Conservation (phyloP, 2,113 vertebrate species). For the Neogale vison region DNA sequence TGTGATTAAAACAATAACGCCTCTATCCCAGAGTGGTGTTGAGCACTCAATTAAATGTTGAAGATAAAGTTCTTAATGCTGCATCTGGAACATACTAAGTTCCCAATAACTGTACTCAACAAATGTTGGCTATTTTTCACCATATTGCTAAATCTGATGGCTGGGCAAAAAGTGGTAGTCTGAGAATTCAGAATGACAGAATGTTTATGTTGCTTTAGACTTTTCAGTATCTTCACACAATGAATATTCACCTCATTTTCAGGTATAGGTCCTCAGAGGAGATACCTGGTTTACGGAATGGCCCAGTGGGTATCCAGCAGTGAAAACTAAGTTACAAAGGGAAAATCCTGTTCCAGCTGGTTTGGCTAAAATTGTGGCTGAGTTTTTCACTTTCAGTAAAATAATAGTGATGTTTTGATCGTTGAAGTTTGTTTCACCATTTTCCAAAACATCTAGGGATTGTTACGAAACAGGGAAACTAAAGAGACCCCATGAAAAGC, state of each 20-base stretch:
- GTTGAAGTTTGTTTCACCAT: not conserved
- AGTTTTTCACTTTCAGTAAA: not conserved
- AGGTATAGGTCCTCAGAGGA: not conserved
- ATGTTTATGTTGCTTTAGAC: not conserved
- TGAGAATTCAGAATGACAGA: not conserved
- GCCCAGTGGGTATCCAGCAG: not conserved
- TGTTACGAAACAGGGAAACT: not conserved
- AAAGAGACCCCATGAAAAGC: not conserved
- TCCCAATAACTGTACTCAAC: not conserved
- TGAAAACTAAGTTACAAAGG: not conserved
- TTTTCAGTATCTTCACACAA: not conserved
- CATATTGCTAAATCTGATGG: not conserved
- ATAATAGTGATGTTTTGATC: not conserved
- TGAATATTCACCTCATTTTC: not conserved
- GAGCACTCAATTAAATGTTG: not conserved
- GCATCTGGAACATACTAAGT: not conserved
- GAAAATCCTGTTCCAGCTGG: not conserved
- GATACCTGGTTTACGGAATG: not conserved
- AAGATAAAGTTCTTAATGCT: not conserved
- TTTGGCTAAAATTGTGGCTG: not conserved
- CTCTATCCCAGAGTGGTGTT: not conserved
- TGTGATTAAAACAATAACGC: not conserved
- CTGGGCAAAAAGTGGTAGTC: not conserved
- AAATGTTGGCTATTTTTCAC: not conserved
- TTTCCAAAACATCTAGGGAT: not conserved